Evolutionary conservation across 2,888 invertebrate genomes (phyloP), one percentile per base, ranked within the genome.

Genomic region (Agrilus biguttatus): DNA sequence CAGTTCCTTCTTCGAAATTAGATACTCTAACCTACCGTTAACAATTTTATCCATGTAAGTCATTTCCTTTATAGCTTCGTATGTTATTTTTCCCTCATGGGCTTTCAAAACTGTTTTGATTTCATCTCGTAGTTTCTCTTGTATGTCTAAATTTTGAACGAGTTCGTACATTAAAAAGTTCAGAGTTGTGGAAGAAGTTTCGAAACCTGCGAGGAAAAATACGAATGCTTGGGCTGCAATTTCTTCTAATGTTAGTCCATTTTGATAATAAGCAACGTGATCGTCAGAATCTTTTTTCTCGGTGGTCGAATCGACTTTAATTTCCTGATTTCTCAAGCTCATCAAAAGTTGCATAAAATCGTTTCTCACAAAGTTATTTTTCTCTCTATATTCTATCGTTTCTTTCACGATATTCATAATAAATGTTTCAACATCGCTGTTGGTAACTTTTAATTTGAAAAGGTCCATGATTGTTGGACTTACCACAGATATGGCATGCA

Each of bases 261-360:
- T 28, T 28, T 28, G 28, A 28, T 28, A 28, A 28, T 28, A 28
- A 28, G 28, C 8, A 28, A 28, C 10, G 2, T 28, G 28, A 28
- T 28, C 28, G 28, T 10, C 28, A 21, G 5, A 5, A 7, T 21
- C 21, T 3, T 21, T 6, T 10, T 8, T 28, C 8, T 28, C 28
- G 5, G 3, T 10, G 28, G 10, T 3, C 28, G 10, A 28, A 28
- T 28, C 2, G 28, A 28, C 2, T 28, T 28, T 28, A 28, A 28
- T 28, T 28, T 28, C 28, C 10, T 42, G 19, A 8, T 45, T 45
- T 28, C 43, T 70, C 23, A 74, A 49, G 33, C 73, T 64, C 14
- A 71, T 58, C 39, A 74, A 57, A 2, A 73, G 52, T 45, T 75
- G 71, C 45, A 78, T 56, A 47, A 77, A 73, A 56, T 74, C 75